These are phyloP conservation scores for Nephrocerus scutellatus DNA, from an alignment of 2,888 invertebrate genomes.

Conservation along the genomic window DNA sequence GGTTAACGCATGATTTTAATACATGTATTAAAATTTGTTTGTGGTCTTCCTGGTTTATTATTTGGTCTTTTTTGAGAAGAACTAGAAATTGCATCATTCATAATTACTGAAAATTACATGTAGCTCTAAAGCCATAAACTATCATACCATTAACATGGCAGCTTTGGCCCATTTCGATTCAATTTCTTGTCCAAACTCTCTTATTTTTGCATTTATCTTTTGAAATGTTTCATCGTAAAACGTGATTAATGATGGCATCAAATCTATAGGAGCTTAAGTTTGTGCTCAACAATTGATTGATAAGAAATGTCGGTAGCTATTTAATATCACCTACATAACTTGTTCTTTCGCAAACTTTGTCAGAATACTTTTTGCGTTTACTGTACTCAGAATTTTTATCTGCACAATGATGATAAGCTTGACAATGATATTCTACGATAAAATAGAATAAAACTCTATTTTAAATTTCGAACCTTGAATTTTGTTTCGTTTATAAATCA, in stretches of 20 bases:
- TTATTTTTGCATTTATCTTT: constrained; percentile 2
- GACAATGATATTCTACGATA: constrained; percentile 1
- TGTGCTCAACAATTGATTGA: constrained; percentile 3
- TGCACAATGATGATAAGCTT: neutral
- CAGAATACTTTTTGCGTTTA: constrained; percentile 2
- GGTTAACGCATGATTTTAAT: constrained; percentile 2
- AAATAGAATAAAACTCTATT: constrained; percentile 4
- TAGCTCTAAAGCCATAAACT: constrained; percentile 3
- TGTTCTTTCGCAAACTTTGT: constrained; percentile 7
- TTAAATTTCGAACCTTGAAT: constrained; percentile 3
- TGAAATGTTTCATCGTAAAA: constrained; percentile 6
- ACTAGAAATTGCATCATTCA: constrained; percentile 6
- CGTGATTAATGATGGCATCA: constrained; percentile 2
- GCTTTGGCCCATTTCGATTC: constrained; percentile 7
- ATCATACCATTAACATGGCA: constrained; percentile 3
- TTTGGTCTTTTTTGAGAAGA: constrained; percentile 5
- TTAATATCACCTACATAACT: no score
- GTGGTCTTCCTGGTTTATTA: constrained; percentile 3
- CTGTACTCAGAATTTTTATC: neutral
- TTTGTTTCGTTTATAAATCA: constrained; percentile 2
- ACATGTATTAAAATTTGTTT: constrained; percentile 3
- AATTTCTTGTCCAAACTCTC: constrained; percentile 3
- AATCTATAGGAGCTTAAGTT: constrained; percentile 4
- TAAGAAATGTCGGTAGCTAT: no score
- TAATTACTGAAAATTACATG: constrained; percentile 2